Evolutionary conservation across 1,140 invertebrate species (phyloP).

Genomic region (Streblospio benedicti): DNA sequence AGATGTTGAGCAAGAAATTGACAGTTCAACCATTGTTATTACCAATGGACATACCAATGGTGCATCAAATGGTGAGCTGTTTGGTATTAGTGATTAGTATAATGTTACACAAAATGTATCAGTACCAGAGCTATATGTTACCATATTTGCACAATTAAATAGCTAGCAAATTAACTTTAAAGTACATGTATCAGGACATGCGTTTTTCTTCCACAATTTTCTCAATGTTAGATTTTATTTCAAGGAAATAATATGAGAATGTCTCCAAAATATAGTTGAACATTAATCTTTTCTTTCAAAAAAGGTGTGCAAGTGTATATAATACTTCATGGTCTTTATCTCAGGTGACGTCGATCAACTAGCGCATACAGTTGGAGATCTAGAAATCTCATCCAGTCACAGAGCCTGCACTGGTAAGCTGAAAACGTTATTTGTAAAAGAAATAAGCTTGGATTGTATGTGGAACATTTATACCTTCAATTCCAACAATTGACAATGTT

Average conservation of each 20-base stretch:
- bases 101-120: neutral
- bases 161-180: neutral
- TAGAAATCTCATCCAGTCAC: too few relatives aligned
- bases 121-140: neutral
- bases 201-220: neutral
- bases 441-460: neutral
- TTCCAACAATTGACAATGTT: neutral
- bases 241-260: too few relatives aligned
- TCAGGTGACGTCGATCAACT: too few relatives aligned
- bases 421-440: too few relatives aligned
- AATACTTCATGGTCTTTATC: too few relatives aligned
- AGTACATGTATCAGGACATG: neutral
- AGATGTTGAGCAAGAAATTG: constrained; percentile 15
- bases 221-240: too few relatives aligned
- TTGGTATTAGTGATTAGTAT: neutral
- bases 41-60: neutral
- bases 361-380: too few relatives aligned
- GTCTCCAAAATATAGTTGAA: too few relatives aligned
- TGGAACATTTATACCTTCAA: neutral
- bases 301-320: too few relatives aligned
- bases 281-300: too few relatives aligned
- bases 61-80: constrained; percentile 1
- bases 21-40: neutral
- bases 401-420: too few relatives aligned
- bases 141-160: neutral